Conservation (phyloP, 2,888 invertebrate genomes). For the Yponomeuta plumbellus region DNA sequence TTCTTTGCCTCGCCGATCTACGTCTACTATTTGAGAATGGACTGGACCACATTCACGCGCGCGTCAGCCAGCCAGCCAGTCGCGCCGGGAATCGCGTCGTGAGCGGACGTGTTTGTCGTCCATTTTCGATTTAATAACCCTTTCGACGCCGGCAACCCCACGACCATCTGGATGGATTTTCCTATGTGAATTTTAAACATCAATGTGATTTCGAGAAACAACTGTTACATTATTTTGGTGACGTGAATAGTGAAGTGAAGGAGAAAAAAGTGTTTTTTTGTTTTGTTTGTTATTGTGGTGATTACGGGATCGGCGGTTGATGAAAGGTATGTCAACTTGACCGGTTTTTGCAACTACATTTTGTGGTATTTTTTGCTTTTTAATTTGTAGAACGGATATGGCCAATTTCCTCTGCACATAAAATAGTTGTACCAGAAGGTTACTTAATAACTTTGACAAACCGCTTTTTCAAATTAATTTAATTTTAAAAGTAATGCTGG, state of each 20-base stretch:
- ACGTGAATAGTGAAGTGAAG: background rate
- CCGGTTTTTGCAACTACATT: constrained; percentile 1
- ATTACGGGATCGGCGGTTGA: background rate
- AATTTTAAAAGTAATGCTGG: background rate
- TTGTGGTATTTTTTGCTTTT: background rate
- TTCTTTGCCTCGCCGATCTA: background rate
- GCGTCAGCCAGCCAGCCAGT: background rate
- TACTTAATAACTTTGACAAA: background rate
- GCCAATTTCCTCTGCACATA: background rate
- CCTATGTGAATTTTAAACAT: background rate
- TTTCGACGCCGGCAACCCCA: background rate
- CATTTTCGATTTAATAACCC: background rate
- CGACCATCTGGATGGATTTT: background rate
- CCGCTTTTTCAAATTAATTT: too few relatives aligned
- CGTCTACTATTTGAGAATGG: background rate
- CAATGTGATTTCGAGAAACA: background rate
- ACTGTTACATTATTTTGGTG: background rate
- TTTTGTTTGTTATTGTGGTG: background rate
- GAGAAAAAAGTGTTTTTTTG: background rate
- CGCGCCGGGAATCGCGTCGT: background rate
- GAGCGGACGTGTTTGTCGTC: background rate
- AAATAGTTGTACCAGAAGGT: background rate
- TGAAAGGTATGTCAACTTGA: background rate
- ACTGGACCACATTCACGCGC: background rate
- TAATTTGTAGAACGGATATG: background rate